phyloP scores from a whole-genome alignment of 1,140 invertebrate genomes.

The Phocides pigmalion region DNA sequence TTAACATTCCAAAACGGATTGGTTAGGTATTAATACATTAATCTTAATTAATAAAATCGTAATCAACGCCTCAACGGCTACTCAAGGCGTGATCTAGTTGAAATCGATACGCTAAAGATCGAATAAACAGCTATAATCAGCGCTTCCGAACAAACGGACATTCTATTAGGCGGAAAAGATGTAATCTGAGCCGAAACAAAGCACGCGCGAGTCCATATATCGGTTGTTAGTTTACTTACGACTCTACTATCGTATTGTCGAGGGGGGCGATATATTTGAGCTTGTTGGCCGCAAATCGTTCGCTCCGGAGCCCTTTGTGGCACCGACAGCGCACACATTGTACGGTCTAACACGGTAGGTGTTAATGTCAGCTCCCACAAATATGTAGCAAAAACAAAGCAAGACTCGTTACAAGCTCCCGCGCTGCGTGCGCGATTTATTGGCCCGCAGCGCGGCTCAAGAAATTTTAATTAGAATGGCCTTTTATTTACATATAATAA shows the following conservation, averaged over 20 bases:
- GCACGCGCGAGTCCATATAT: constrained; percentile 62
- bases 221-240: constrained; percentile 61
- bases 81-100: constrained; percentile 7
- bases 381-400: constrained; percentile 78
- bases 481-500: constrained; percentile 39
- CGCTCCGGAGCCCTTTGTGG: constrained; percentile 59
- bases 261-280: constrained; percentile 61
- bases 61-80: not conserved
- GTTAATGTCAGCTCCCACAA: constrained; percentile 69
- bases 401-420: constrained; percentile 56
- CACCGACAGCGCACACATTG: constrained; percentile 66
- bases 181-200: constrained; percentile 68
- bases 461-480: constrained; percentile 80
- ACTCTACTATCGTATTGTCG: constrained; percentile 64
- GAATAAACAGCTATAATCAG: constrained; percentile 35
- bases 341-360: constrained; percentile 61
- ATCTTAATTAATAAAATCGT: no score
- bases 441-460: constrained; percentile 60
- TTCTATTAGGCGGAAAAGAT: constrained; percentile 74
- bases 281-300: constrained; percentile 64
- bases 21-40: no score
- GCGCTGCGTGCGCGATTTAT: constrained; percentile 62
- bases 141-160: constrained; percentile 43
- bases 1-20: no score
- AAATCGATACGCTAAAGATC: constrained; percentile 31